A percentile compares a stretch with the other conserved stretches of the same genome.
Evolutionary conservation across 2,888 invertebrate genomes (phyloP).

Genomic region (Crossocerus cetratus): DNA sequence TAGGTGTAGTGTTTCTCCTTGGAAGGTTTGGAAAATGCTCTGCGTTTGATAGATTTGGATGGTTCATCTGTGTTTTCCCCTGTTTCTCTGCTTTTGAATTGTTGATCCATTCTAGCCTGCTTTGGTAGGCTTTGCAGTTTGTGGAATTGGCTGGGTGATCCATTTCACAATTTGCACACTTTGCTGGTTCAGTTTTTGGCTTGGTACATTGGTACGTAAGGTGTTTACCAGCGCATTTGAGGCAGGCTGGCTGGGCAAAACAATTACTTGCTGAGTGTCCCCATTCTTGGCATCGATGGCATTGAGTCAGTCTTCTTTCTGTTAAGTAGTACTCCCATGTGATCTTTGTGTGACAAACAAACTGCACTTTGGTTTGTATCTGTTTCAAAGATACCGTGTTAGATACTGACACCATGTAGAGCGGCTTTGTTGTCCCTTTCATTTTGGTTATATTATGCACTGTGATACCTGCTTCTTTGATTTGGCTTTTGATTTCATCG

Average conservation of each 20-base stretch:
- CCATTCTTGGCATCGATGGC: constrained; percentile 62
- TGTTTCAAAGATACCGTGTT: constrained; percentile 13
- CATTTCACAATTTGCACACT: constrained; percentile 61
- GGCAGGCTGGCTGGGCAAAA: constrained; percentile 49
- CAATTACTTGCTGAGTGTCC: constrained; percentile 61
- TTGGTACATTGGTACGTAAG: constrained; percentile 59
- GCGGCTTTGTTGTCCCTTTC: constrained; percentile 45
- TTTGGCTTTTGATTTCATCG: neutral
- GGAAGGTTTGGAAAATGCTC: no score
- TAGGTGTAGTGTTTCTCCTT: no score
- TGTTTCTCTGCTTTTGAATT: no score
- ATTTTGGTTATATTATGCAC: constrained; percentile 36
- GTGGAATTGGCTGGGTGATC: constrained; percentile 60
- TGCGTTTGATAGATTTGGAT: no score
- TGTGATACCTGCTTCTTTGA: constrained; percentile 17
- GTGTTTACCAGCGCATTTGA: constrained; percentile 60
- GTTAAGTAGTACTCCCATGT: constrained; percentile 53
- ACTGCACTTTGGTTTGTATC: constrained; percentile 35
- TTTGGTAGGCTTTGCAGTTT: constrained; percentile 45
- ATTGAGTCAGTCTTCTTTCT: constrained; percentile 57
- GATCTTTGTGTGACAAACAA: constrained; percentile 43
- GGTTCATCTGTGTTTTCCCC: no score
- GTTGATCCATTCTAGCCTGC: constrained; percentile 15
- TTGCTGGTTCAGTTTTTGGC: constrained; percentile 47
- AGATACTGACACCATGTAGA: constrained; percentile 47